Percentiles rank a stretch among this genome's conserved stretches.
phyloP scores from a whole-genome alignment of 2,797 vertebrate species.

The Danio jaintianensis region DNA sequence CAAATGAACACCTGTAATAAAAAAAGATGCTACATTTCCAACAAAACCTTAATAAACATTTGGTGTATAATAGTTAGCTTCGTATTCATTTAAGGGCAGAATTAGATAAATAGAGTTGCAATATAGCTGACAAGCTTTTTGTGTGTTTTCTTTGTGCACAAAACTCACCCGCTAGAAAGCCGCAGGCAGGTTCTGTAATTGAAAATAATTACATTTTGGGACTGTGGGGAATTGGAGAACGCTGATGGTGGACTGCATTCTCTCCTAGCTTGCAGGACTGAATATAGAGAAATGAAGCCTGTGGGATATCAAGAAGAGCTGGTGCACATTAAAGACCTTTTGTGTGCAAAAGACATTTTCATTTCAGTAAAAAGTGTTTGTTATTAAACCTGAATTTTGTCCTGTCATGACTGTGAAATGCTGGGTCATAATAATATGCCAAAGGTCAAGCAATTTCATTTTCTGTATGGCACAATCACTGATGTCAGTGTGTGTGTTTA shows the following conservation, averaged over 20 bases:
- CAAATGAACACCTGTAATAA: background rate
- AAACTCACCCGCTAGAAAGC: slow-evolving; percentile 49
- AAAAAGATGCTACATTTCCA: background rate
- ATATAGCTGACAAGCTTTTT: slow-evolving; percentile 33
- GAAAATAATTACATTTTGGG: slow-evolving; percentile 74
- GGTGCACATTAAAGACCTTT: slow-evolving; percentile 12
- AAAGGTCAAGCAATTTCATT: background rate
- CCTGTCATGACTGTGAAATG: slow-evolving; percentile 11
- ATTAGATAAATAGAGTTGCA: slow-evolving; percentile 25
- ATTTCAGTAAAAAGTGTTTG: slow-evolving; percentile 40
- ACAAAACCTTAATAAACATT: slow-evolving; percentile 2
- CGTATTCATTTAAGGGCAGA: slow-evolving; percentile 18
- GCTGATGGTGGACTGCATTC: slow-evolving; percentile 37
- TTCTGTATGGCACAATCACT: slow-evolving; percentile 5
- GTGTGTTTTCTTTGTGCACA: slow-evolving; percentile 35
- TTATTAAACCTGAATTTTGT: slow-evolving; percentile 22
- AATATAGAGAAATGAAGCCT: slow-evolving; percentile 31
- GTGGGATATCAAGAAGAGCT: slow-evolving; percentile 38
- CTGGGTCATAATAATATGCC: slow-evolving; percentile 8
- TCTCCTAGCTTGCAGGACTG: slow-evolving; percentile 21
- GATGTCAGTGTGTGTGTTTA: background rate
- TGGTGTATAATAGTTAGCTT: slow-evolving; percentile 19
- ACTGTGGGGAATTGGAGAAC: slow-evolving; percentile 47
- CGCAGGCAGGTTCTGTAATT: slow-evolving; percentile 69
- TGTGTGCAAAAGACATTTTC: slow-evolving; percentile 32